Evolutionary conservation across 2,888 invertebrate genomes (phyloP), one percentile per base, ranked within the genome.

Genomic region (Stenurella melanura): DNA sequence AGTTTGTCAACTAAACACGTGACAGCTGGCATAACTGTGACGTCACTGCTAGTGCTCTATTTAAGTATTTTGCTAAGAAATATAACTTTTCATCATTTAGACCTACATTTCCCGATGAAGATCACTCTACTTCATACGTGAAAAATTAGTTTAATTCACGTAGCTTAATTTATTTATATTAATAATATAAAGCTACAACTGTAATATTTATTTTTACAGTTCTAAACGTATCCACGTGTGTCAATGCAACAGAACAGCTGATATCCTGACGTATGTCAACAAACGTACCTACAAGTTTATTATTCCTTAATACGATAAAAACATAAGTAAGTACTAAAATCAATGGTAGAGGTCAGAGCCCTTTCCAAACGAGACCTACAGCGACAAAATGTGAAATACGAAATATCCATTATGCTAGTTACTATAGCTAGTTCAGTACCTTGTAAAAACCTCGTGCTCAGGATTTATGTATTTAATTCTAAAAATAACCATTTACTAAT

Each of bases 381-480:
- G 17, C 0, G 42, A 42, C 19, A 12, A 19, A 64, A 64, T 17
- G 12, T 38, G 15, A 64, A 42, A 64, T 64, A 26, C 21, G 15
- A 64, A 42, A 64, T 64, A 26, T 4, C 21, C 4, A 64, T 64
- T 18, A 50, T 17, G 50, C 50, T 34, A 9, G 30, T 34, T 9
- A 34, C 42, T 15, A n/a, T n/a, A n/a, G 42, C 42, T 42, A n/a
- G n/a, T 38, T 38, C 11, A 38, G 15, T 42, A 42, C 11, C 7
- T 42, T 12, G 42, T 42, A 50, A n/a, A 15, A n/a, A 34, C 15
- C 50, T 50, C n/a, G n/a, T 50, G 50, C 10, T 57, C n/a, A 72
- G 19, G 69, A 60, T 64, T 69, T 58, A 70, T 69, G n/a, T 73
- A 56, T 76, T 76, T 64, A 72, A 71, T 38, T 75, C 69, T 77